Base-by-base conservation (phyloP, 2,797 vertebrate genomes). In the Discoglossus pictus region DNA sequence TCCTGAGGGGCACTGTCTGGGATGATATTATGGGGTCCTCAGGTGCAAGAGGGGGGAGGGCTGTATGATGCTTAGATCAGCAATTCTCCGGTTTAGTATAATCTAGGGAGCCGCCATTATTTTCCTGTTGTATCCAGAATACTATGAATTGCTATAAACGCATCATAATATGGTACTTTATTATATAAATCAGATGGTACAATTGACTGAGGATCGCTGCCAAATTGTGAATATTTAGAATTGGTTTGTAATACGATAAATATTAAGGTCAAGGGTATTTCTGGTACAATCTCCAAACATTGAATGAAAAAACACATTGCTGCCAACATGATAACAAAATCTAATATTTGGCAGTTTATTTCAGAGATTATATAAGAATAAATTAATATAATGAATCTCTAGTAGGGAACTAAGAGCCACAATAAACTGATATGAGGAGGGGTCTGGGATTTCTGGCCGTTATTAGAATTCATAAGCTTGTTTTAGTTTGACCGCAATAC, bases 231-330 rank as follows among this genome's bases (percentile, higher is more conserved):
- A 65, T 65, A 46, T 55, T 17, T 55, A 3, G 36, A 55, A 65
- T 46, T 65, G 40, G 35, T 54, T 27, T 36, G 20, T 55, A 54
- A 54, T 65, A 27, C 17, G 18, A 54, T 46, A 46, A 46, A 46
- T 65, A 54, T 46, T 44, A 55, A 65, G 62, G 62, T 65, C 62
- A 65, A 65, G 40, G 18, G 40, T 42, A 65, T 36, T 36, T 44
- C n/a, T 44, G 10, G 15, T 53, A 38, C 23, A 21, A 46, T 51
- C 46, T 50, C 50, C 25, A 55, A 46, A 34, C 25, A 36, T 13
- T 31, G 43, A 64, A 43, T 44, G 16, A 18, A 55, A 40, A 54
- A 64, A 53, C 38, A 35, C 42, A n/a, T n/a, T n/a, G n/a, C n/a
- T n/a, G n/a, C n/a, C n/a, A n/a, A n/a, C n/a, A n/a, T n/a, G n/a